Evolutionary conservation across 2,888 invertebrate species (phyloP).

Genomic region (Scrobipalpa costella): DNA sequence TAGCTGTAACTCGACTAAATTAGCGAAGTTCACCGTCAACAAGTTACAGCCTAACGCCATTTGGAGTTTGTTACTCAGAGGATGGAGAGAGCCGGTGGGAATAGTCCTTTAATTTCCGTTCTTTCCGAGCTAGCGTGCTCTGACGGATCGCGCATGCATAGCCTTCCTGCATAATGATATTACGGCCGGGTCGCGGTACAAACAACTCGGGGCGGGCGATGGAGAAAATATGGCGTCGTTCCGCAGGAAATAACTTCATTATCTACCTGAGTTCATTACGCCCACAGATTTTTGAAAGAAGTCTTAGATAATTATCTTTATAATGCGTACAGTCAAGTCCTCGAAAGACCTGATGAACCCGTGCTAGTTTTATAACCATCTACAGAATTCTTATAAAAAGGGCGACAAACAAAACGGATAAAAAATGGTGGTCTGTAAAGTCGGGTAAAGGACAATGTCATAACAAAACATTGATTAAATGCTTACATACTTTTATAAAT

Average conservation of each 20-base stretch:
- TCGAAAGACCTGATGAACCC: not conserved
- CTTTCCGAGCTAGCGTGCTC: slow-evolving; percentile 47
- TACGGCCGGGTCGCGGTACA: slow-evolving; percentile 11
- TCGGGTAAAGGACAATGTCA: too few relatives aligned
- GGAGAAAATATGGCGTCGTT: slow-evolving; percentile 17
- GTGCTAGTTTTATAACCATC: too few relatives aligned
- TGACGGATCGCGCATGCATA: slow-evolving; percentile 50
- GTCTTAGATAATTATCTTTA: not conserved
- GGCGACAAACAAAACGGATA: too few relatives aligned
- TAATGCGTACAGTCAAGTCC: not conserved
- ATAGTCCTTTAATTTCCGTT: slow-evolving; percentile 66
- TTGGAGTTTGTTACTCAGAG: not conserved
- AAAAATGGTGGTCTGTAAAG: too few relatives aligned
- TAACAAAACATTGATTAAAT: too few relatives aligned
- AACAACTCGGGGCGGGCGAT: slow-evolving; percentile 13
- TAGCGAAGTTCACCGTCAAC: slow-evolving; percentile 19
- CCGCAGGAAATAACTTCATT: not conserved
- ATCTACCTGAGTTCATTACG: slow-evolving; percentile 9
- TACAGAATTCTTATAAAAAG: too few relatives aligned
- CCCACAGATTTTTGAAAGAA: not conserved
- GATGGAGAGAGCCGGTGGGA: not conserved
- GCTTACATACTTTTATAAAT: too few relatives aligned
- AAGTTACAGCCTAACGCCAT: slow-evolving; percentile 15
- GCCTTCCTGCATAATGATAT: slow-evolving; percentile 37
- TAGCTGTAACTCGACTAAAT: slow-evolving; percentile 22